phyloP scores from a whole-genome alignment of 2,797 vertebrate species.

The Uromys caudimaculatus region DNA sequence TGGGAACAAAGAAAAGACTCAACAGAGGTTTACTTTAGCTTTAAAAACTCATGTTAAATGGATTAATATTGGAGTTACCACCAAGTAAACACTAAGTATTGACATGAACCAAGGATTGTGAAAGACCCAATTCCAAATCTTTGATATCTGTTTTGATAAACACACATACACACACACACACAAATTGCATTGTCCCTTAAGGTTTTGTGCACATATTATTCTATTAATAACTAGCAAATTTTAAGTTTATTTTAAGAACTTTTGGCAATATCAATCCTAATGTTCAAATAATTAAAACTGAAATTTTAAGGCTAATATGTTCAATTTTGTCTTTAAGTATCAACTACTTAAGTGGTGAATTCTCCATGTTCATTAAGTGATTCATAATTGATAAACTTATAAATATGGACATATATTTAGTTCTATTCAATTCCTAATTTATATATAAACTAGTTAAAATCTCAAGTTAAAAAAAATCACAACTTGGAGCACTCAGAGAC shows the following conservation, averaged over 20 bases:
- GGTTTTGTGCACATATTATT: slow-evolving; percentile 22
- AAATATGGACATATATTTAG: not conserved
- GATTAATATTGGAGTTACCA: slow-evolving; percentile 50
- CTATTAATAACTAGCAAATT: slow-evolving; percentile 18
- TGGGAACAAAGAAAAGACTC: slow-evolving; percentile 34
- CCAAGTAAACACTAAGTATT: slow-evolving; percentile 33
- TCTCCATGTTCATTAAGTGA: slow-evolving; percentile 13
- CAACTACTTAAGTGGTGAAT: not conserved
- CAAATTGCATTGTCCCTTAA: not conserved
- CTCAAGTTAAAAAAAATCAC: slow-evolving; percentile 25
- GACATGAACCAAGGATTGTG: slow-evolving; percentile 9
- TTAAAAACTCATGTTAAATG: slow-evolving; percentile 36
- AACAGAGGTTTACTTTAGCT: slow-evolving; percentile 55
- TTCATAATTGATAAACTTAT: not conserved
- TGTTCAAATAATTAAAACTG: slow-evolving; percentile 33
- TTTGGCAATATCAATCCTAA: slow-evolving; percentile 13
- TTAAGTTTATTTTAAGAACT: slow-evolving; percentile 25
- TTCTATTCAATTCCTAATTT: slow-evolving; percentile 1
- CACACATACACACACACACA: too few species aligned
- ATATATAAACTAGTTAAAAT: not conserved
- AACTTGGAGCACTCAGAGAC: not conserved
- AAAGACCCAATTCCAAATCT: not conserved
- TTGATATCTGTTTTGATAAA: slow-evolving; percentile 18
- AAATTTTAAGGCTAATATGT: slow-evolving; percentile 36
- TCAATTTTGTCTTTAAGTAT: slow-evolving; percentile 16